Conservation (phyloP, 2,113 vertebrate genomes). For the Zosterops borbonicus region DNA sequence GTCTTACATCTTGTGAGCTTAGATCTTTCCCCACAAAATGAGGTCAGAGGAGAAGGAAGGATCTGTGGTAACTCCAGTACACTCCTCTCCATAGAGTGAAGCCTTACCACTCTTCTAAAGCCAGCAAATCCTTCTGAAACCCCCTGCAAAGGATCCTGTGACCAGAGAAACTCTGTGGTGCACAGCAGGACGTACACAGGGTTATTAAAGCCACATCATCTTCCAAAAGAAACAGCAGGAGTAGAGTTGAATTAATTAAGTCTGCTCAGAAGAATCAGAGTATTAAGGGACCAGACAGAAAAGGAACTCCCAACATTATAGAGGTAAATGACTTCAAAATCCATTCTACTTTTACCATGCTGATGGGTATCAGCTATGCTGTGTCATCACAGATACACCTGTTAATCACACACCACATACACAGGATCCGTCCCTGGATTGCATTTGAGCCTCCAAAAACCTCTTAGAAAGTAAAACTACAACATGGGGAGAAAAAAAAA, state of each 20-base stretch:
- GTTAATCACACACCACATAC: background rate
- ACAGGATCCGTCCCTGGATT: background rate
- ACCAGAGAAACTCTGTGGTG: background rate
- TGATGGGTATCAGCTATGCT: background rate
- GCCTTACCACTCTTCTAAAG: background rate
- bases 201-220: background rate
- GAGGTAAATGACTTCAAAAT: background rate
- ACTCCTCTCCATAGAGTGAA: background rate
- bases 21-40: background rate
- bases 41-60: background rate
- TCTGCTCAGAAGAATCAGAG: background rate
- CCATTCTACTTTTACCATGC: background rate
- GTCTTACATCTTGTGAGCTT: background rate
- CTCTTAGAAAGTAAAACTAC: background rate
- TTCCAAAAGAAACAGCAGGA: background rate
- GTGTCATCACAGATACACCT: background rate
- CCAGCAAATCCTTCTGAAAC: background rate
- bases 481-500: too few species aligned
- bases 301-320: background rate
- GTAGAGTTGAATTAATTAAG: background rate
- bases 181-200: background rate
- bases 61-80: background rate
- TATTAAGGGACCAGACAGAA: background rate
- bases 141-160: background rate
- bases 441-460: background rate